These are phyloP conservation scores for Nemoura dubitans DNA, from an alignment of 2,888 invertebrate species.

Conservation along the genomic window DNA sequence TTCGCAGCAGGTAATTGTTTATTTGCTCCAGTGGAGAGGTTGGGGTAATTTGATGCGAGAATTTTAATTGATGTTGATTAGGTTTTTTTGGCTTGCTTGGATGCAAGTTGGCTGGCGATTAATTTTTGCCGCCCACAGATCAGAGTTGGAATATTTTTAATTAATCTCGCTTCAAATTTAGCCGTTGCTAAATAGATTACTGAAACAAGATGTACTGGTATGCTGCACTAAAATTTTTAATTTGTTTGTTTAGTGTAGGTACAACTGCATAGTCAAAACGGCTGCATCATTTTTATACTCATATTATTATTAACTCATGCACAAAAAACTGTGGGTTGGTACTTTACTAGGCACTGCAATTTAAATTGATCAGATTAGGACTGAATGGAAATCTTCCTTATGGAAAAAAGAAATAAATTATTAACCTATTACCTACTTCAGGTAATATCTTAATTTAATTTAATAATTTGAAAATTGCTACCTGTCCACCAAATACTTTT, in stretches of 20 bases:
- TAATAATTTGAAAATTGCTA: not conserved
- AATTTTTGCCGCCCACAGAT: not conserved
- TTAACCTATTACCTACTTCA: not conserved
- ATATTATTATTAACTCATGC: no score
- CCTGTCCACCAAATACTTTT: not conserved
- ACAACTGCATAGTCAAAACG: no score
- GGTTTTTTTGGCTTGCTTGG: not conserved
- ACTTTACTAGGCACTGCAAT: not conserved
- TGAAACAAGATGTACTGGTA: no score
- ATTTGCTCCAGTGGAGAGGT: not conserved
- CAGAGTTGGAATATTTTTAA: not conserved
- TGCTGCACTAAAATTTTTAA: no score
- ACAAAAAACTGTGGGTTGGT: not conserved
- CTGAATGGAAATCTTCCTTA: not conserved
- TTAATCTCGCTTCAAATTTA: not conserved
- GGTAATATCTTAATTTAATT: not conserved
- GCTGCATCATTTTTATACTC: not conserved
- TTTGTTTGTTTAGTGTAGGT: no score
- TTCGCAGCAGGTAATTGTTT: constrained; percentile 66
- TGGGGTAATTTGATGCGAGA: not conserved
- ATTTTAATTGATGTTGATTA: not conserved
- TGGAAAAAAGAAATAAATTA: not conserved
- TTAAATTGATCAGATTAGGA: not conserved
- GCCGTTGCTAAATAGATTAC: no score
- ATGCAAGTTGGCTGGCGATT: not conserved